phyloP scores from a whole-genome alignment of 2,113 vertebrate genomes.

The Plecotus auritus region DNA sequence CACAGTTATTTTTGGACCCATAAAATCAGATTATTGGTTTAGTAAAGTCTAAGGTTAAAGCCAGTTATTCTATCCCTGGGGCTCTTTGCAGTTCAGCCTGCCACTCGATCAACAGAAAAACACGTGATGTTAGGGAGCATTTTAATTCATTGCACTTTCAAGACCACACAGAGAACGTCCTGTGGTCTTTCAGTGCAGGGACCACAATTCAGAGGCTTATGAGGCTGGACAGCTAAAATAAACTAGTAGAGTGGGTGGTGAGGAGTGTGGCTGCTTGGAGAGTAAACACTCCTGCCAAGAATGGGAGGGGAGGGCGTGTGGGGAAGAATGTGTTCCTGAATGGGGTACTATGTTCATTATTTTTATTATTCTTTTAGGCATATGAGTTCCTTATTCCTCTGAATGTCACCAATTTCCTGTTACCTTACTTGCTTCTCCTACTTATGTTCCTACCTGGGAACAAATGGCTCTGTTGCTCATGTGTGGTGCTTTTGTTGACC shows the following conservation, averaged over 20 bases:
- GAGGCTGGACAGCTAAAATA: not conserved
- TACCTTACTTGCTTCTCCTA: not conserved
- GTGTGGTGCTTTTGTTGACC: not conserved
- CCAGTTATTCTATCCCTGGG: not conserved
- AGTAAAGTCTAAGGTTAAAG: not conserved
- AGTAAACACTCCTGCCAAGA: not conserved
- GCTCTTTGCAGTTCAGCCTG: not conserved
- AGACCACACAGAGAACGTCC: not conserved
- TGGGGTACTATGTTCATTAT: not conserved
- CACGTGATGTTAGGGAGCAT: not conserved
- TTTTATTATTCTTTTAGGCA: not conserved
- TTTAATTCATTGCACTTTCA: not conserved
- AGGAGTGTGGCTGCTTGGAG: not conserved
- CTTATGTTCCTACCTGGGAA: not conserved
- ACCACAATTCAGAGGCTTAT: not conserved
- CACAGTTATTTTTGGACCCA: not conserved
- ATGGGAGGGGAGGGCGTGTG: not conserved
- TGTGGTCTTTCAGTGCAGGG: not conserved
- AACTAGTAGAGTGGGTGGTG: too few relatives aligned
- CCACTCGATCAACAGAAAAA: not conserved
- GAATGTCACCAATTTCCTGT: not conserved
- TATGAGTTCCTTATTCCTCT: not conserved
- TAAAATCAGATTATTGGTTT: conserved; percentile 11
- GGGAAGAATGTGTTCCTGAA: not conserved
- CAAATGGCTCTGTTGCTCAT: not conserved